Evolutionary conservation across 1,140 invertebrate species (phyloP).

Genomic region (Aphelinus certus): DNA sequence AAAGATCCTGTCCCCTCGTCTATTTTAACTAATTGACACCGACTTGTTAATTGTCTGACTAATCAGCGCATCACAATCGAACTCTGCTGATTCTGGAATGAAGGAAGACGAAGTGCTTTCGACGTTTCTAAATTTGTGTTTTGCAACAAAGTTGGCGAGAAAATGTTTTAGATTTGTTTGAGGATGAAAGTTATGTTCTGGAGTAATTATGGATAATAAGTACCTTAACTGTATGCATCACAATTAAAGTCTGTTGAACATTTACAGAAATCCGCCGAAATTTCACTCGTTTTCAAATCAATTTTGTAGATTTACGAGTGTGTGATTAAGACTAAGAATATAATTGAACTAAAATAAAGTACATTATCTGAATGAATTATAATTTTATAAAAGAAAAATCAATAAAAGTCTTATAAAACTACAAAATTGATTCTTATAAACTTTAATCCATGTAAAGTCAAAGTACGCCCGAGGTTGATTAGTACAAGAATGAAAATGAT

Average conservation of each 20-base stretch:
- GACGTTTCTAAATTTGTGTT: conserved; percentile 31
- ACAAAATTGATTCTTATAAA: conserved; percentile 35
- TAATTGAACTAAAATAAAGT: conserved; percentile 30
- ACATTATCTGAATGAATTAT: conserved; percentile 31
- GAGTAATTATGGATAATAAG: conserved; percentile 36
- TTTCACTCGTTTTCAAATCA: conserved; percentile 36
- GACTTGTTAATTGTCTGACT: conserved; percentile 53
- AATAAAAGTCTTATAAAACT: conserved; percentile 35
- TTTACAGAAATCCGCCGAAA: conserved; percentile 21
- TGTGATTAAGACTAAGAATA: conserved; percentile 23
- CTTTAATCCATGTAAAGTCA: conserved; percentile 28
- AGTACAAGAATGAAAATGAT: background rate
- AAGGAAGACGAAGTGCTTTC: conserved; percentile 32
- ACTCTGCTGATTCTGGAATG: conserved; percentile 26
- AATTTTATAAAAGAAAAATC: conserved; percentile 36
- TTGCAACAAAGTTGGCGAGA: conserved; percentile 16
- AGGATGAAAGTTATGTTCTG: conserved; percentile 29
- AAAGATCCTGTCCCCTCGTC: conserved; percentile 56
- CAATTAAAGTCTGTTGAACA: conserved; percentile 28
- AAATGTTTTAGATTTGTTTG: conserved; percentile 31
- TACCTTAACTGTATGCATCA: conserved; percentile 31
- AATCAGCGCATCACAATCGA: conserved; percentile 52
- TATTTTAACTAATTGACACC: conserved; percentile 61
- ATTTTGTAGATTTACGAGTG: conserved; percentile 41
- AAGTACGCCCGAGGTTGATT: conserved; percentile 32